Base-by-base conservation (phyloP, 1,140 invertebrate genomes). In the Pachypeltis micranthus region DNA sequence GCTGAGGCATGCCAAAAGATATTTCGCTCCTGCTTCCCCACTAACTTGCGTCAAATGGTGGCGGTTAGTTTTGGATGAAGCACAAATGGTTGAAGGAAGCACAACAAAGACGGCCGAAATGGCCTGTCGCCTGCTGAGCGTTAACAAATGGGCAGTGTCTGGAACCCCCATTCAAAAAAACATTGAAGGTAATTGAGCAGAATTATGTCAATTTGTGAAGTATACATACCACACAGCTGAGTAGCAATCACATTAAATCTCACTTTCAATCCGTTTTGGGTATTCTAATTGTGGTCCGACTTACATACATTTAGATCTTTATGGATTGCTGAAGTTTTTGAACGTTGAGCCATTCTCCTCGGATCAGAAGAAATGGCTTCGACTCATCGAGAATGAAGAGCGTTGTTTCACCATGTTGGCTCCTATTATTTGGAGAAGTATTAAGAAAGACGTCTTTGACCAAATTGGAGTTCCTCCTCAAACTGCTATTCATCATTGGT, bases 31-130 rank as follows among this genome's bases (percentile, higher is more conserved):
- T 10, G 77, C 77, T 2, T 78, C 81, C 27, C 86, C 88, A 2
- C 72, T 91, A 0, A 73, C 80, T 1, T 78, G 80, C 69, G 76
- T 91, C 0, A 72, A 84, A 56, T 91, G 85, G 85, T 90, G 86
- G 87, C 77, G 88, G 44, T 75, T 90, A 25, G 88, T 85, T 71
- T 74, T 91, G 14, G 88, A 91, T 76, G 88, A 91, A 77, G 88
- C 87, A 39, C 88, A 91, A 75, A 88, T 88, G 79, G 86, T 90
- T 1, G 88, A 90, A 72, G 61, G 61, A 19, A 78, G 75, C 71
- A 78, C 78, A 34, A 29, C 64, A 39, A 66, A 68, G 47, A 57
- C 66, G 1, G 74, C 77, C 67, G 74, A 79, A 67, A 86, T 91
- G 84, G 85, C 84, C 0, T 69, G 76, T 19, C 71, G 77, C 67